A percentile compares a stretch with the other conserved stretches of the same genome.
phyloP scores from a whole-genome alignment of 1,140 invertebrate species.

The Parasteatoda tepidariorum region DNA sequence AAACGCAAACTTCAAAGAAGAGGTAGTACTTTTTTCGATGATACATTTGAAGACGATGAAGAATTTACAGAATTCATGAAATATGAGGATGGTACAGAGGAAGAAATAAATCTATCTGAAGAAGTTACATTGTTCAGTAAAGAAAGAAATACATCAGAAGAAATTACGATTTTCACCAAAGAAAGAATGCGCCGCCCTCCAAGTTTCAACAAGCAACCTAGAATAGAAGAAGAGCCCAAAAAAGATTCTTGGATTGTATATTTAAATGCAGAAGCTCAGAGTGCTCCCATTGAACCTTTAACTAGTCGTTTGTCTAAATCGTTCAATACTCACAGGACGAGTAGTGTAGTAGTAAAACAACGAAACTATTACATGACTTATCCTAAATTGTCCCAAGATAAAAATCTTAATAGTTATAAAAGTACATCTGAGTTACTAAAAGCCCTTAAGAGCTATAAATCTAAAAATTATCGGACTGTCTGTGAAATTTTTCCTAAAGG shows the following conservation, averaged over 20 bases:
- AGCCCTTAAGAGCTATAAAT: conserved; percentile 7
- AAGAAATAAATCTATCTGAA: conserved; percentile 44
- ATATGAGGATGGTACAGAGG: conserved; percentile 39
- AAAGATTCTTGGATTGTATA: background rate
- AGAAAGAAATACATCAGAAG: conserved; percentile 37
- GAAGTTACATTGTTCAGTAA: background rate
- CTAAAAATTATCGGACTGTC: background rate
- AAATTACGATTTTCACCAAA: background rate
- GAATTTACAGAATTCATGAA: conserved; percentile 28
- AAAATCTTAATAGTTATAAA: background rate
- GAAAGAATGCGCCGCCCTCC: background rate
- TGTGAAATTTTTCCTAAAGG: conserved; percentile 25
- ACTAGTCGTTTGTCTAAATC: conserved; percentile 30
- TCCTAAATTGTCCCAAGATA: conserved; percentile 16
- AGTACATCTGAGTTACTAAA: conserved; percentile 27
- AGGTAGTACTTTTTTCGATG: conserved; percentile 23
- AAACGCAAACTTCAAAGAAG: background rate
- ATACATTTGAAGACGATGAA: conserved; percentile 43
- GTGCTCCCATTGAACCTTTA: background rate
- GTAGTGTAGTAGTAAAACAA: background rate
- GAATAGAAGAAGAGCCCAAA: background rate
- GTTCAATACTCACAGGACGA: conserved; percentile 15
- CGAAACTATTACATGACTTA: conserved; percentile 24
- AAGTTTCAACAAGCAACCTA: background rate
- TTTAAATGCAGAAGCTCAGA: background rate